Percentiles rank a stretch among this genome's conserved stretches.
Conservation (phyloP, 2,113 vertebrate species). For the Anser cygnoides region DNA sequence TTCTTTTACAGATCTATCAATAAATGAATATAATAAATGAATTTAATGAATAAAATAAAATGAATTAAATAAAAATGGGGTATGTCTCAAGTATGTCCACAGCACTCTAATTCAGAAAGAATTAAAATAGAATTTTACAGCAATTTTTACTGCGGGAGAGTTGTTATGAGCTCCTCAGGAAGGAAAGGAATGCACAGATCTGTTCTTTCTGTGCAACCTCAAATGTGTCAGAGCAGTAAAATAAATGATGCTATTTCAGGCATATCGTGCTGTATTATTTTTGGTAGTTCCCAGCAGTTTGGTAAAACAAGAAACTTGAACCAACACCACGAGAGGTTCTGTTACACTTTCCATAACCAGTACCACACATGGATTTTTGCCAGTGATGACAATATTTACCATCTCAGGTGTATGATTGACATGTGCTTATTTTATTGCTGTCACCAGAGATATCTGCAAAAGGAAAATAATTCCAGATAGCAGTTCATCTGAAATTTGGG, state of each 20-base stretch:
- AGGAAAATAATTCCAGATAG: not conserved
- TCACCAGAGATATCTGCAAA: not conserved
- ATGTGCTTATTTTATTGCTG: not conserved
- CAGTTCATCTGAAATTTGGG: not conserved
- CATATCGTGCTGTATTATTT: constrained; percentile 13
- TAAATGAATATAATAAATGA: not conserved
- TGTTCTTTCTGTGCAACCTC: not conserved
- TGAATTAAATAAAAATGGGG: not conserved
- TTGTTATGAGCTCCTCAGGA: not conserved
- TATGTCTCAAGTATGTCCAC: not conserved
- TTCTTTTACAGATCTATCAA: not conserved
- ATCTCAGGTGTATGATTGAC: not conserved
- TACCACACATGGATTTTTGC: not conserved
- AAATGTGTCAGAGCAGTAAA: constrained; percentile 52
- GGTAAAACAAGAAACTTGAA: constrained; percentile 21
- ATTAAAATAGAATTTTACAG: not conserved
- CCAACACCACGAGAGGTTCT: not conserved
- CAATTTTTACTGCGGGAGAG: not conserved
- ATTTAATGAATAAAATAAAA: not conserved
- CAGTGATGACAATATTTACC: not conserved
- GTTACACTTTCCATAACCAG: not conserved
- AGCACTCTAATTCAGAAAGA: not conserved
- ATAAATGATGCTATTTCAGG: constrained; percentile 43
- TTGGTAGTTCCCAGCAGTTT: constrained; percentile 37
- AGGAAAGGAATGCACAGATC: not conserved